Evolutionary conservation across 2,113 vertebrate genomes (phyloP).

Genomic region (Peromyscus polionotus): DNA sequence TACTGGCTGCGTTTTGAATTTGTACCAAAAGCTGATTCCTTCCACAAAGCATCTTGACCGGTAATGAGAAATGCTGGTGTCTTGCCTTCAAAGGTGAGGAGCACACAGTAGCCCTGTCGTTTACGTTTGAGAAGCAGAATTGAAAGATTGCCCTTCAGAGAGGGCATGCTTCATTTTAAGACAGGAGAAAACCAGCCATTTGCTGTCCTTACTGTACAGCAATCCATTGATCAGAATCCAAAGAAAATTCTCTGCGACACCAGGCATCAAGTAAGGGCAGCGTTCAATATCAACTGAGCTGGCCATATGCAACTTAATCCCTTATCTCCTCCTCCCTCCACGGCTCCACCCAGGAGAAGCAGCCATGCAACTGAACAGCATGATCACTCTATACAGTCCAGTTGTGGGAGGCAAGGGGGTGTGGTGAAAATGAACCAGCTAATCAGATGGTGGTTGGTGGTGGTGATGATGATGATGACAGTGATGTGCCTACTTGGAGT

Average conservation of each 20-base stretch:
- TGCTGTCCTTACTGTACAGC: not conserved
- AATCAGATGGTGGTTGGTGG: not conserved
- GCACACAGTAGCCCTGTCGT: not conserved
- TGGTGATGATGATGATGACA: too few relatives aligned
- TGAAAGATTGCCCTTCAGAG: conserved; percentile 39
- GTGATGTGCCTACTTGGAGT: not conserved
- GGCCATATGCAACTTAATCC: conserved; percentile 61
- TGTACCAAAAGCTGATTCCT: conserved; percentile 13
- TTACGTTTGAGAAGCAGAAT: conserved; percentile 52
- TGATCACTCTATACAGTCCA: conserved; percentile 44
- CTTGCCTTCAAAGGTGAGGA: conserved; percentile 64
- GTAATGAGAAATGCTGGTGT: not conserved
- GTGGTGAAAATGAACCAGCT: conserved; percentile 70
- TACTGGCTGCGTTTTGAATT: not conserved
- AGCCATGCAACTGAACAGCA: conserved; percentile 30
- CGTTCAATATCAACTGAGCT: conserved; percentile 76
- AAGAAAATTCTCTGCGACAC: conserved; percentile 71
- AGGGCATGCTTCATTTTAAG: conserved; percentile 65
- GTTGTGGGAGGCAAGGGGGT: conserved; percentile 71
- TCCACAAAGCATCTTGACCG: conserved; percentile 28
- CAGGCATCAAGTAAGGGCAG: conserved; percentile 61
- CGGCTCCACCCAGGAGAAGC: not conserved
- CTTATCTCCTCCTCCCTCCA: conserved; percentile 23
- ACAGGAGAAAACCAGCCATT: conserved; percentile 48
- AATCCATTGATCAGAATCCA: conserved; percentile 70